Base-by-base conservation (phyloP, 2,797 vertebrate species). In the Sphenodon punctatus region DNA sequence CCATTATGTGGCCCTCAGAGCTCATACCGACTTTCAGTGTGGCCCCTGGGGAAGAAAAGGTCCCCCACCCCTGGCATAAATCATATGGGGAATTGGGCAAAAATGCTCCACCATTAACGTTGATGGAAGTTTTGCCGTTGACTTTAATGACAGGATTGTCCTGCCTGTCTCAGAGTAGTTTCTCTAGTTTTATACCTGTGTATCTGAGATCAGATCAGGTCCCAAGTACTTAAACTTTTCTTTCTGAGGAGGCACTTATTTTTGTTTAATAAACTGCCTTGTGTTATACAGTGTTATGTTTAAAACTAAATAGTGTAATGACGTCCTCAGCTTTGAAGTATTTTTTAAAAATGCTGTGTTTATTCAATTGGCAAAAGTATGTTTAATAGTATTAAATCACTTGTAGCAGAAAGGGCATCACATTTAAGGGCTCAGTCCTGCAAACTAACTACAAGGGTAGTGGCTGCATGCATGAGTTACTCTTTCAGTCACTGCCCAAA, bases 261-360 rank as follows among this genome's bases (percentile, higher is more conserved):
- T 73, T 42, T 43, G 43, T 43, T 19, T 43, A 42, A 43, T 43
- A 17, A 7, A 19, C 42, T 6, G 42, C 16, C 43, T 43, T 43
- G 42, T 43, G 3, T 43, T 43, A 43, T 42, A 19, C 42, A 7
- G 19, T 3, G 0, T 5, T 58, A 41, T 0, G 0, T 53, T 46
- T 48, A 48, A 0, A 1, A 0, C 60, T 34, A 67, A 48, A 25
- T 34, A 39, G 55, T 19, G 4, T 48, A 11, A 1, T 0, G 0
- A 3, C n/a, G n/a, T n/a, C n/a, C n/a, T n/a, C n/a, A n/a, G n/a
- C n/a, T 0, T 34, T 34, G 34, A 34, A 7, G 34, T 34, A 34
- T 34, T 34, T 34, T 34, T 34, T 34, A 34, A 34, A 8, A 30
- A 15, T 0, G 5, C 1, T 0, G 0, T 9, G 5, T 39, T 19